Evolutionary conservation across 2,888 invertebrate species (phyloP), one percentile per base, ranked within the genome.

Genomic region (Glaucopsyche alexis): DNA sequence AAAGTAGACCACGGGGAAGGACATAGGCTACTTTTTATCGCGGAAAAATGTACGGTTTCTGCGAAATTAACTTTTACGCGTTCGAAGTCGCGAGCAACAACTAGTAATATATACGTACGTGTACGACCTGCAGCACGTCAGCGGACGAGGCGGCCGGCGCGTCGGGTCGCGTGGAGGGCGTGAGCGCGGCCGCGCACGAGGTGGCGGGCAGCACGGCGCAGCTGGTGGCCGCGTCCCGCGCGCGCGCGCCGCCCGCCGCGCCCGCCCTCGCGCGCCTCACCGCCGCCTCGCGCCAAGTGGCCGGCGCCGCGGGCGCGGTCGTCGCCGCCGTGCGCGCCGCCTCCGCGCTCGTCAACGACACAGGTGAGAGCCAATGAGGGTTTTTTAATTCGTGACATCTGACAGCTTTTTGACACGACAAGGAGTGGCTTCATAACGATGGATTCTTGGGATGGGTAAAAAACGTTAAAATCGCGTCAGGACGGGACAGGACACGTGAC

Each of bases 101-200:
- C n/a, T n/a, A n/a, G n/a, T n/a, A n/a, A n/a, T n/a, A n/a, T n/a
- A n/a, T n/a, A n/a, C n/a, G n/a, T n/a, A n/a, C n/a, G n/a, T n/a
- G n/a, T n/a, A n/a, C n/a, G n/a, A 29, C 29, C 29, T 71, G 9
- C 38, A 74, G 66, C 49, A 70, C 74, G 66, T 73, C 52, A 49
- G 64, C 69, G 29, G 75, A 77, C 76, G 45, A 75, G 73, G 96
- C 98, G 0, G 99, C 99, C 5, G 98, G 99, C 90, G 97, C 97
- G 86, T 97, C 98, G 13, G 97, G 99, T 29, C 95, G 95, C 42
- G 96, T 95, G 13, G 94, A 96, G 77, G 98, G 97, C 85, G 95
- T 97, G 83, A 98, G 99, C 75, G 99, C 98, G 0, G 99, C 99
- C 8, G 98, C 99, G 38, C 99, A 99, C 90, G 73, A 99, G 98